phyloP scores from a whole-genome alignment of 2,888 invertebrate species.

The Balanococcus diminutus region DNA sequence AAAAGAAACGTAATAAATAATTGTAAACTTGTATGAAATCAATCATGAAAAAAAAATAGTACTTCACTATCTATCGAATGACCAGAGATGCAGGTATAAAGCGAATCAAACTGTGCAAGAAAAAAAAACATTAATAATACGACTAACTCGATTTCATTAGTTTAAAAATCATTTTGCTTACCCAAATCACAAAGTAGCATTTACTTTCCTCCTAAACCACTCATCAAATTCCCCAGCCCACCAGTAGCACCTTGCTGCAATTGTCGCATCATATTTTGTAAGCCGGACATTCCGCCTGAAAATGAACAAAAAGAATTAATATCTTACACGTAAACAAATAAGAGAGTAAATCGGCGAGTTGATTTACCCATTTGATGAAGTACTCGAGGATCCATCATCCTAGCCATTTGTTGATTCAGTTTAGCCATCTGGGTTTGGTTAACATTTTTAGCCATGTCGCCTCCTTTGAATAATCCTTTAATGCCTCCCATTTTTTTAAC shows the following conservation, averaged over 20 bases:
- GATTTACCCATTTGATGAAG: conserved; percentile 84
- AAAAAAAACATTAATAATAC: background rate
- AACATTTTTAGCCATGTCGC: conserved; percentile 98
- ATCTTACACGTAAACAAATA: background rate
- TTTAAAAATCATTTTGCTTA: background rate
- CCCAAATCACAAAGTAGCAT: background rate
- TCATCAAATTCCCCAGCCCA: conserved; percentile 67
- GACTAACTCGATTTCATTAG: background rate
- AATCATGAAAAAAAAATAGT: background rate
- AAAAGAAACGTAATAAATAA: background rate
- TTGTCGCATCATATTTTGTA: conserved; percentile 98
- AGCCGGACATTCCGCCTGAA: conserved; percentile 92
- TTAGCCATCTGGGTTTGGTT: conserved; percentile 99
- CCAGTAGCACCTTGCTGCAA: conserved; percentile 72
- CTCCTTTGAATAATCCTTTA: conserved; percentile 97
- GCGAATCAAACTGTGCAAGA: background rate
- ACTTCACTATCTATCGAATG: background rate
- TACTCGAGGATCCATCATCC: conserved; percentile 99
- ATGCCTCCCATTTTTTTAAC: conserved; percentile 99
- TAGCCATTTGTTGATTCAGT: conserved; percentile 99
- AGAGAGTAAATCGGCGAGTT: background rate
- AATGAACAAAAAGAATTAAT: background rate
- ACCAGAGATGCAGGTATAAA: background rate
- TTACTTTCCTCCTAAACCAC: conserved; percentile 64
- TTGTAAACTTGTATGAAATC: background rate